Evolutionary conservation across 2,797 vertebrate genomes (phyloP).

Genomic region (Momotus momota): DNA sequence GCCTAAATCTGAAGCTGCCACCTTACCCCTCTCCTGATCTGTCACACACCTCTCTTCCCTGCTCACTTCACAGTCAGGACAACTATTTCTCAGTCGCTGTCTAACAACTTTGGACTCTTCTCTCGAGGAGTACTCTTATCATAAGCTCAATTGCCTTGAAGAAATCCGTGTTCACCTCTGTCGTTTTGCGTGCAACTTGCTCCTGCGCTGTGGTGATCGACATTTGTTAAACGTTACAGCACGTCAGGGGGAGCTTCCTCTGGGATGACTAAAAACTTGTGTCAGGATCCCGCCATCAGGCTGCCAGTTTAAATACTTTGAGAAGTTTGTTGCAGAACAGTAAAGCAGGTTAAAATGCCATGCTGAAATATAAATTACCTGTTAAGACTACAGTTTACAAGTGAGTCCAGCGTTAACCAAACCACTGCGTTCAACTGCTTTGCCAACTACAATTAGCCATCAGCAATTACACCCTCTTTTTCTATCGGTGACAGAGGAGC

Average conservation of each 20-base stretch:
- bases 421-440: constrained; percentile 62
- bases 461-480: constrained; percentile 30
- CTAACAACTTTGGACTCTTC: not conserved
- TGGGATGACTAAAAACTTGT: not conserved
- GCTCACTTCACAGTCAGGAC: not conserved
- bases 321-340: not conserved
- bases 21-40: not conserved
- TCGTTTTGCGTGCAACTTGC: not conserved
- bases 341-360: not conserved
- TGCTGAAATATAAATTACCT: constrained; percentile 43
- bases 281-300: not conserved
- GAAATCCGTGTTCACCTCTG: not conserved
- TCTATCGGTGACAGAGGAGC: constrained; percentile 44
- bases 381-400: not conserved
- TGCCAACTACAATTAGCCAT: constrained; percentile 54
- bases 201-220: not conserved
- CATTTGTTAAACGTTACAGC: not conserved
- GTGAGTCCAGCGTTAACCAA: constrained; percentile 37
- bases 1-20: not conserved
- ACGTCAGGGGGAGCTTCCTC: not conserved
- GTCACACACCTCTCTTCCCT: not conserved
- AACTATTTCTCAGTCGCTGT: not conserved
- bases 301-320: not conserved
- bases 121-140: not conserved
- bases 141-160: not conserved